Evolutionary conservation across 2,797 vertebrate species (phyloP).

Genomic region (Neoniphon sammara): DNA sequence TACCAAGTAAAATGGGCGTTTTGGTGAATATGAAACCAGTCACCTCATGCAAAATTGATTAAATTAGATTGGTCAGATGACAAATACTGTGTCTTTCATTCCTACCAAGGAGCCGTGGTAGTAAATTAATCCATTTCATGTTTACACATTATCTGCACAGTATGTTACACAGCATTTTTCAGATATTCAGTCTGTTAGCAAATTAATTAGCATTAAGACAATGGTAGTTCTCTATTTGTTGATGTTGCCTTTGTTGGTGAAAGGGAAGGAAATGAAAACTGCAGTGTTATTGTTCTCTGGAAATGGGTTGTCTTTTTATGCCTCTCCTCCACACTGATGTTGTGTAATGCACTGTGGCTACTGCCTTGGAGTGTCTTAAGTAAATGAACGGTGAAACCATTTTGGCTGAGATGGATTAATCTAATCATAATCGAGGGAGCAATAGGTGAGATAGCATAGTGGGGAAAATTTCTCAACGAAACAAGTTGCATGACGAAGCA

Average conservation of each 20-base stretch:
- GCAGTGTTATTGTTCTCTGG: slow-evolving; percentile 1
- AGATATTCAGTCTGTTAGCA: slow-evolving; percentile 24
- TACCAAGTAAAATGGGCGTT: slow-evolving; percentile 10
- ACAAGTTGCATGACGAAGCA: slow-evolving; percentile 77
- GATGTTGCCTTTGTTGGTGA: slow-evolving; percentile 14
- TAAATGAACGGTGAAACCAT: slow-evolving; percentile 11
- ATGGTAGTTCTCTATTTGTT: background rate
- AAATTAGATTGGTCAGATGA: slow-evolving; percentile 30
- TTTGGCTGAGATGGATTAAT: slow-evolving; percentile 34
- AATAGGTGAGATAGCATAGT: slow-evolving; percentile 35
- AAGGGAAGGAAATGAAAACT: background rate
- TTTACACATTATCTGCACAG: too few species aligned
- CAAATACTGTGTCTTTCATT: slow-evolving; percentile 36
- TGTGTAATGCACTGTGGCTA: slow-evolving; percentile 3
- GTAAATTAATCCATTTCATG: slow-evolving; percentile 7
- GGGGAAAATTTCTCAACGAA: slow-evolving; percentile 43
- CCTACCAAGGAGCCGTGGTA: background rate
- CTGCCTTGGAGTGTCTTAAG: background rate
- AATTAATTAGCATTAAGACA: slow-evolving; percentile 19
- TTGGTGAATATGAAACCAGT: background rate
- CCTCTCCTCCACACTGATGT: background rate
- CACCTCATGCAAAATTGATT: slow-evolving; percentile 8
- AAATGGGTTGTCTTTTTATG: background rate
- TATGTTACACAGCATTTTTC: too few species aligned
- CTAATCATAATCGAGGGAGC: slow-evolving; percentile 37